These are phyloP conservation scores for Bombylius discolor DNA, from an alignment of 2,888 invertebrate genomes.

Conservation along the genomic window DNA sequence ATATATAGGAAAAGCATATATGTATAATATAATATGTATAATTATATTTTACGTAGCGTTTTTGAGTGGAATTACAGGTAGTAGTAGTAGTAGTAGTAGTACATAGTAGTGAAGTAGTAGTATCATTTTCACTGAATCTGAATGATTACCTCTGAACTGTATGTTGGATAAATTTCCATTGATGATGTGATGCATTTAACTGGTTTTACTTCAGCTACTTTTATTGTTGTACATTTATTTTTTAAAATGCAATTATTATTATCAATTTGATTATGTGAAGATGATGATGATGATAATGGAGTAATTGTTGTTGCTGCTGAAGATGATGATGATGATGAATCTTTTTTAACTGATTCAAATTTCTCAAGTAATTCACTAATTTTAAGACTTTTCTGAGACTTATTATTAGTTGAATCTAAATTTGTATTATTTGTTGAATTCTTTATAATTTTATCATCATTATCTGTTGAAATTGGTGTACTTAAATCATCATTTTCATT, in stretches of 20 bases:
- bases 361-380: constrained; percentile 28
- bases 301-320: constrained; percentile 2
- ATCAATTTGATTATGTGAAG: not conserved
- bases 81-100: no score
- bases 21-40: no score
- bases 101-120: no score
- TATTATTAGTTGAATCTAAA: constrained; percentile 6
- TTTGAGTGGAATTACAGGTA: no score
- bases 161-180: constrained; percentile 34
- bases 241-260: not conserved
- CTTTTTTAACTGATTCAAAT: constrained; percentile 23
- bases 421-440: not conserved
- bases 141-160: constrained; percentile 37
- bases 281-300: not conserved
- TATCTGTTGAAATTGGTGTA: constrained; percentile 9
- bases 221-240: constrained; percentile 16
- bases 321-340: constrained; percentile 1
- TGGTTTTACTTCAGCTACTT: constrained; percentile 28
- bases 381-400: constrained; percentile 17
- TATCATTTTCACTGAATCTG: constrained; percentile 22
- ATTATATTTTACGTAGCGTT: no score
- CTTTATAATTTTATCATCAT: not conserved
- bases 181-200: constrained; percentile 31
- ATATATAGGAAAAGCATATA: no score
- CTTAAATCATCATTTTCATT: constrained; percentile 47